Evolutionary conservation across 1,140 invertebrate species (phyloP), one percentile per base, ranked within the genome.

Genomic region (Drosophila bipectinata): DNA sequence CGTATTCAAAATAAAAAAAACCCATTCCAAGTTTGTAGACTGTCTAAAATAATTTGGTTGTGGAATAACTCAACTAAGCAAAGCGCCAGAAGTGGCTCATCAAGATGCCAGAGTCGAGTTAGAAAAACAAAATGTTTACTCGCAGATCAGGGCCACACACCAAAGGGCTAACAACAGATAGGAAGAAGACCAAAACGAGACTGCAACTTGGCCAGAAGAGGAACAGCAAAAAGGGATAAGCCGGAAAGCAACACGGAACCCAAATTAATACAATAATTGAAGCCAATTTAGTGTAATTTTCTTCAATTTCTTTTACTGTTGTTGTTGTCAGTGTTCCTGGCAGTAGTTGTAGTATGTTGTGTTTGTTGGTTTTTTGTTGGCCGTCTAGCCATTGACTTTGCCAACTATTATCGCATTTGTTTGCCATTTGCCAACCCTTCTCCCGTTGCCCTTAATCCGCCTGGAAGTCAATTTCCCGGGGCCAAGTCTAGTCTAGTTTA

Each of bases 181-280:
- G 39, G 39, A n/a, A n/a, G 39, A n/a, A 59, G 51, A n/a, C 39
- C 8, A 41, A 59, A 59, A 59, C 44, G 49, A 51, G 48, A 79
- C 63, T 45, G 28, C 64, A 74, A 66, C 58, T 37, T 74, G 68
- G 58, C 63, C 59, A 47, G 15, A 45, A 62, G 57, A 57, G 28
- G 28, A 58, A 30, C 18, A 58, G 53, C 49, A 77, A 68, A 66
- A 90, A 90, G 88, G 88, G 88, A 90, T 90, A 88, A 90, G 88
- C 88, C 79, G 88, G 88, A 90, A 90, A 90, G 88, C 88, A 90
- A 90, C 88, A 90, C 88, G 88, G 88, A 90, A 90, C 88, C 88
- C 88, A 90, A 90, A 90, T 90, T 90, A 90, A 90, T 90, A 90
- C 88, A 90, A 90, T 90, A 90, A 90, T 90, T 90, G 88, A 90